These are phyloP conservation scores for Rutilus rutilus DNA, from an alignment of 2,113 vertebrate species.

Conservation along the genomic window DNA sequence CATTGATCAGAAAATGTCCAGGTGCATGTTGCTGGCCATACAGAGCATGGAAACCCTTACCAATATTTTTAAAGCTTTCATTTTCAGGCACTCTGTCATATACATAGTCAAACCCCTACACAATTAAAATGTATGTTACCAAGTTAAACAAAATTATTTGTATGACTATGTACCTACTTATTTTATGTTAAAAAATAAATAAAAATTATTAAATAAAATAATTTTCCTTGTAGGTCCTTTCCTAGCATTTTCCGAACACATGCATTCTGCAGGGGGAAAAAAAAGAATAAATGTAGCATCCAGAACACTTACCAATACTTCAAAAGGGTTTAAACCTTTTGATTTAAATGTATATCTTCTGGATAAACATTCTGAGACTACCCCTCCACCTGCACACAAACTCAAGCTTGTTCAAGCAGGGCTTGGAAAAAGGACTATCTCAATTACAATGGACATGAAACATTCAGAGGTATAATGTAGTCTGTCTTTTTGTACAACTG, in stretches of 20 bases:
- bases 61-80: background rate
- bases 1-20: conserved; percentile 16
- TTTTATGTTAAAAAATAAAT: background rate
- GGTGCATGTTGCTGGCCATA: conserved; percentile 20
- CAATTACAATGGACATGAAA: too few species aligned
- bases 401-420: too few species aligned
- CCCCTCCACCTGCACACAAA: background rate
- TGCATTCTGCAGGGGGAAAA: background rate
- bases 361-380: background rate
- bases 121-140: background rate
- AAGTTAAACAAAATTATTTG: background rate
- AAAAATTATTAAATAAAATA: background rate
- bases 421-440: too few species aligned
- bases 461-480: background rate
- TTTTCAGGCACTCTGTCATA: conserved; percentile 1
- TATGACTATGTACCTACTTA: background rate
- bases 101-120: background rate
- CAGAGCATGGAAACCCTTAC: background rate
- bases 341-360: conserved; percentile 10
- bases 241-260: background rate
- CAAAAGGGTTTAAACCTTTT: background rate
- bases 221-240: background rate
- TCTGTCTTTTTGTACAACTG: background rate
- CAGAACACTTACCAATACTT: background rate
- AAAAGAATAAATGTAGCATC: background rate